Evolutionary conservation across 2,888 invertebrate genomes (phyloP).

Genomic region (Machimus atricapillus): DNA sequence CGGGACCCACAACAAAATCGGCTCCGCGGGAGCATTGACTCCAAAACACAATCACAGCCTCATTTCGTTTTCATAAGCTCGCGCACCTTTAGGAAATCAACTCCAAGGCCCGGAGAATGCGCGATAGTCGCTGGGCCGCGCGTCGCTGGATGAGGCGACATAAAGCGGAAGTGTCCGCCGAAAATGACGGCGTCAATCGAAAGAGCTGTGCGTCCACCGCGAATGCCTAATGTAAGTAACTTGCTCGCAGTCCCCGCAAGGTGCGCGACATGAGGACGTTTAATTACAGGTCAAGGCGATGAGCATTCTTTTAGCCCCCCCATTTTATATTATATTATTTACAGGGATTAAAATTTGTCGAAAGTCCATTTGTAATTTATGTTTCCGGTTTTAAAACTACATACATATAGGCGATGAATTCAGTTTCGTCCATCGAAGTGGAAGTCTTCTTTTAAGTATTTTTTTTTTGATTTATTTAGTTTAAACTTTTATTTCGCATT

Average conservation of each 20-base stretch:
- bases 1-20: background rate
- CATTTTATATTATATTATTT: no score
- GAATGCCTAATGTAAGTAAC: background rate
- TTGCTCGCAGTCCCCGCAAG: background rate
- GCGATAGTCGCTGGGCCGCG: background rate
- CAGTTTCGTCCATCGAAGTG: no score
- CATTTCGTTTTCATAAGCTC: background rate
- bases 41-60: background rate
- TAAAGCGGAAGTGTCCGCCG: conserved; percentile 28
- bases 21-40: conserved; percentile 1
- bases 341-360: no score
- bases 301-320: background rate
- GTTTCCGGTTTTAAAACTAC: background rate
- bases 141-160: background rate
- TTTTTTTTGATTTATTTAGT: no score
- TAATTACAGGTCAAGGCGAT: background rate
- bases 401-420: background rate
- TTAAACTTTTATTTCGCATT: no score
- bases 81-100: background rate
- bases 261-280: background rate
- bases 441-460: no score
- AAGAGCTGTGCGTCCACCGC: background rate
- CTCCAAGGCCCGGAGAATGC: background rate
- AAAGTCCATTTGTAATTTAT: background rate
- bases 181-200: background rate